Conservation (phyloP, 2,888 invertebrate species). For the Oxyteleia sp. region DNA sequence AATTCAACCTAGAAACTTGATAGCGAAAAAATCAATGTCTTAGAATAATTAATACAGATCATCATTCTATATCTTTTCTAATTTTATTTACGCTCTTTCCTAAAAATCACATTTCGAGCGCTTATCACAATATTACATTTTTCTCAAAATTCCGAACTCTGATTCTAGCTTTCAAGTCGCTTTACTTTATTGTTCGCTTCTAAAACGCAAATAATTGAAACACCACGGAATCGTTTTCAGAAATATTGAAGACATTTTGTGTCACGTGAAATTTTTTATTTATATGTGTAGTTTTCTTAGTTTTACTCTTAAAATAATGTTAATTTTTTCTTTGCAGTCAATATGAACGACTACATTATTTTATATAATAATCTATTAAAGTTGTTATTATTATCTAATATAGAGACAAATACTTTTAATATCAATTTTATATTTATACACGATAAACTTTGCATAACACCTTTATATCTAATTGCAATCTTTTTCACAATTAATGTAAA, state of each 20-base stretch:
- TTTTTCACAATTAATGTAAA: too few species aligned
- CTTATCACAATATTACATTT: conserved; percentile 49
- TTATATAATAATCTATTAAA: too few species aligned
- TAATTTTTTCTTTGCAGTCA: too few species aligned
- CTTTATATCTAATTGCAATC: too few species aligned
- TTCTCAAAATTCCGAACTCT: conserved; percentile 33
- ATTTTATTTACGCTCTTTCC: conserved; percentile 22
- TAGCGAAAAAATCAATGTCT: conserved; percentile 2
- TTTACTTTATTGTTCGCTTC: neutral
- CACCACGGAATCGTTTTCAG: conserved; percentile 23
- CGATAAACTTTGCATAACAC: too few species aligned
- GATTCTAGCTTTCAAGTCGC: conserved; percentile 21
- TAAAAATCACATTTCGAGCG: conserved; percentile 50
- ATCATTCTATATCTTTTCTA: conserved; percentile 4
- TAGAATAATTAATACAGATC: conserved; percentile 8
- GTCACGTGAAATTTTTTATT: neutral
- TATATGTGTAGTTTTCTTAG: neutral
- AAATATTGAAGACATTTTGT: conserved; percentile 38
- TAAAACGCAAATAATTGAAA: conserved; percentile 12
- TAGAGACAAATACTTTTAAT: too few species aligned
- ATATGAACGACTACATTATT: too few species aligned
- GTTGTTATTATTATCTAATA: too few species aligned
- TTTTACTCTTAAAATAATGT: too few species aligned
- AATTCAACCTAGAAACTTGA: conserved; percentile 6
- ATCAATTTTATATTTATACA: too few species aligned